Base-by-base conservation (phyloP, 2,797 vertebrate genomes). In the Numenius phaeopus region DNA sequence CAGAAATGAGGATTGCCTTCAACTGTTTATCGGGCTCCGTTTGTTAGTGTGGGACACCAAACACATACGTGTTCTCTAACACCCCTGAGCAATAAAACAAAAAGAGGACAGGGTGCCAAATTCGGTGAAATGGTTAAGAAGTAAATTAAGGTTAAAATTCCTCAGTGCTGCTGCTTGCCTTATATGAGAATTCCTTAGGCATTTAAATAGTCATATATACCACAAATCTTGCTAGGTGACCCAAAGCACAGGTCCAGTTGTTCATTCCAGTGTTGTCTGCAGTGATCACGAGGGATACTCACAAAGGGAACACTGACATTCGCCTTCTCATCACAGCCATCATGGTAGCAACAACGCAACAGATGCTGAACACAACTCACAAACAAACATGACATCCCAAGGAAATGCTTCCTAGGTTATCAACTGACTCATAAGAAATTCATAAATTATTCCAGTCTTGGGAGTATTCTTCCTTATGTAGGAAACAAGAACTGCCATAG, bases 401-500 rank as follows among this genome's bases (percentile, higher is more conserved):
- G 24, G 32, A 88, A 82, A 62, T 1, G 1, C 40, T 80, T 58
- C 64, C 42, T 39, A 49, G 37, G 52, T 71, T 75, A 66, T 59
- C 62, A 62, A 14, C 11, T 42, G 30, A 69, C 22, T 71, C 47
- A 62, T 69, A 3, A 27, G 30, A 70, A 37, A 61, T 46, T 37
- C 9, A 17, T 21, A 15, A 57, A 54, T 12, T 49, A 37, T 42
- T 54, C n/a, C 69, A 47, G 49, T 24, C 39, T 24, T 76, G 37
- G 1, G 24, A 0, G 2, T 14, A 3, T 67, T 49, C 23, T 42
- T 10, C 24, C n/a, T 58, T 42, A 32, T 10, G 27, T 19, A 64
- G 39, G 44, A 72, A 90, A 80, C 3, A 67, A 47, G 23, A 66
- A 52, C 46, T 22, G 11, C 13, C 52, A 58, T 11, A 57, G 30